Evolutionary conservation across 2,888 invertebrate genomes (phyloP).

Genomic region (Lottia gigantea): DNA sequence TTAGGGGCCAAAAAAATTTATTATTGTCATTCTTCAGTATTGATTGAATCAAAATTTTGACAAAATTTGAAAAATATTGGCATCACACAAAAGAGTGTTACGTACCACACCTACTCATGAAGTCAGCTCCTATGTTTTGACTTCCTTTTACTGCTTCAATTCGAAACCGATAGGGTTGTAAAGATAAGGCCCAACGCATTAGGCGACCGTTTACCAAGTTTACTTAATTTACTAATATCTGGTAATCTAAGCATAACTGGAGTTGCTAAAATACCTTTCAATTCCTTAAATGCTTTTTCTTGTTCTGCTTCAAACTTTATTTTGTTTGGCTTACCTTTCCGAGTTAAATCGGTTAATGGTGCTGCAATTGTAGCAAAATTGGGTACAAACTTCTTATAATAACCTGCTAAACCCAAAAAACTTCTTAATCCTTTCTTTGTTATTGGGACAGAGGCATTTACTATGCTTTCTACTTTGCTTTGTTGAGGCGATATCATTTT

Average conservation of each 20-base stretch:
- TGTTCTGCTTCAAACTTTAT: conserved; percentile 28
- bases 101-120: conserved; percentile 16
- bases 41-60: too few relatives aligned
- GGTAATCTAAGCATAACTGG: conserved; percentile 34
- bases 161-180: conserved; percentile 19
- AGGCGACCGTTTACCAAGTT: conserved; percentile 18
- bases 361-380: too few relatives aligned
- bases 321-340: conserved; percentile 10
- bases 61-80: not conserved
- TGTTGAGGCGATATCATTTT: conserved; percentile 29
- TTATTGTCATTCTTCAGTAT: too few relatives aligned
- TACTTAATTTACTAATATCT: conserved; percentile 24
- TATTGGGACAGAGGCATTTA: conserved; percentile 26
- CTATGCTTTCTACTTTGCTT: conserved; percentile 26
- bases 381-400: too few relatives aligned
- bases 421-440: conserved; percentile 28
- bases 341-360: too few relatives aligned
- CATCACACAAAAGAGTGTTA: not conserved
- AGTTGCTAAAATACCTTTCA: conserved; percentile 23
- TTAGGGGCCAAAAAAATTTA: too few relatives aligned
- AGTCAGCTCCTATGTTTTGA: conserved; percentile 21
- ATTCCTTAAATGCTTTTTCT: conserved; percentile 23
- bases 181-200: conserved; percentile 22
- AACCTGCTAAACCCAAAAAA: too few relatives aligned
- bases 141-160: conserved; percentile 12